phyloP scores from a whole-genome alignment of 1,140 invertebrate species.

The Popillia japonica region DNA sequence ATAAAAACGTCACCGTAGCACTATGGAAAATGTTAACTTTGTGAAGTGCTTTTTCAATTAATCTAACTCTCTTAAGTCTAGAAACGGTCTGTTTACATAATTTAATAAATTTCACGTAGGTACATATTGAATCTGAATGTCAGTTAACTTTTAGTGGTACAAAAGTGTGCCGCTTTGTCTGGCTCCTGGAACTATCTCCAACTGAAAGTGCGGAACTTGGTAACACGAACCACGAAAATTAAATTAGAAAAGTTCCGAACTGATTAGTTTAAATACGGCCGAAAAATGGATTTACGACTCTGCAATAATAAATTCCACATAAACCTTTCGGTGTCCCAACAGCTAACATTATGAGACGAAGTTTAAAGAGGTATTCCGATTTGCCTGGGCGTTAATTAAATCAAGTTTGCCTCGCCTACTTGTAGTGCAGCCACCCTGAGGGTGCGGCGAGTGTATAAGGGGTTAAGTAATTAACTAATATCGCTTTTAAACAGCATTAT shows the following conservation, averaged over 20 bases:
- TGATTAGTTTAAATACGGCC: conserved; percentile 24
- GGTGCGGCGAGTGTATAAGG: background rate
- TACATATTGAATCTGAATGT: background rate
- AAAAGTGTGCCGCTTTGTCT: background rate
- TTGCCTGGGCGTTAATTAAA: conserved; percentile 39
- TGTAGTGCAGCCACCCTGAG: background rate
- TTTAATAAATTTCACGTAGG: background rate
- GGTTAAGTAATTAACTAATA: conserved; percentile 39
- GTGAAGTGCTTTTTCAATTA: too few species aligned
- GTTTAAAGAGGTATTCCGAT: conserved; percentile 39
- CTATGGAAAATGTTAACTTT: too few species aligned
- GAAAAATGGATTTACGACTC: conserved; percentile 26
- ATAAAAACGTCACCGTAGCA: too few species aligned
- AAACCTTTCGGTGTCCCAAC: background rate
- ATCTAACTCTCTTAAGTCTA: background rate
- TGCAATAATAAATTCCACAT: conserved; percentile 21
- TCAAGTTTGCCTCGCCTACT: conserved; percentile 23
- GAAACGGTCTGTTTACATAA: background rate
- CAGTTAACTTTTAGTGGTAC: background rate
- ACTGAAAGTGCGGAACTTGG: conserved; percentile 4
- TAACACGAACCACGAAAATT: background rate
- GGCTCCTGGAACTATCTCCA: background rate
- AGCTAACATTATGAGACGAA: conserved; percentile 27
- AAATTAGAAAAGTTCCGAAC: conserved; percentile 30
- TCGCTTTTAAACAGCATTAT: background rate